phyloP scores from a whole-genome alignment of 2,888 invertebrate genomes.

The Plebejus anna region DNA sequence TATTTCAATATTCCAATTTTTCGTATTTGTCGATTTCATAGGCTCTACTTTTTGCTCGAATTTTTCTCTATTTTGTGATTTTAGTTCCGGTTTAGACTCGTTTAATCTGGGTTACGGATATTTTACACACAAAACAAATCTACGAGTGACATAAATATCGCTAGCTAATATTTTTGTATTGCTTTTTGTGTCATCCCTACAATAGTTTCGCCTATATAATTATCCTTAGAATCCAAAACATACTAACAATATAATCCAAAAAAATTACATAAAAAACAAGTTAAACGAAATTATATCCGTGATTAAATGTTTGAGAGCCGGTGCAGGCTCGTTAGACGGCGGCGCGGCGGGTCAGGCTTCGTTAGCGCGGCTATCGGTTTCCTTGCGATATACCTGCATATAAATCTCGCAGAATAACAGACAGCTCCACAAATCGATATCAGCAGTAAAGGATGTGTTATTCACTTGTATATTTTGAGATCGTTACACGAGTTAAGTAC shows the following conservation, averaged over 20 bases:
- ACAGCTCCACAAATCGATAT: constrained; percentile 12
- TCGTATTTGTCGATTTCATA: not conserved
- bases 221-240: too few relatives aligned
- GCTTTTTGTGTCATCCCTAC: too few relatives aligned
- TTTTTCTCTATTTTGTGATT: constrained; percentile 3
- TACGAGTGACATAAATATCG: not conserved
- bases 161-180: not conserved
- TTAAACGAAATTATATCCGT: constrained; percentile 18
- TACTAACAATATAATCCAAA: not conserved
- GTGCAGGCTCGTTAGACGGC: constrained; percentile 51
- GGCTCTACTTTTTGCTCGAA: not conserved
- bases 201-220: too few relatives aligned
- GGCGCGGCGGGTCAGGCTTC: constrained; percentile 52
- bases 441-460: not conserved
- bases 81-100: not conserved
- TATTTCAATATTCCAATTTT: constrained; percentile 8
- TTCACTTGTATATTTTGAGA: not conserved
- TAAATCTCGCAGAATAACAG: constrained; percentile 16
- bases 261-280: not conserved
- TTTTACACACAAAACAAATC: not conserved
- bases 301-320: constrained; percentile 36
- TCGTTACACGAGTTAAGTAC: too few relatives aligned
- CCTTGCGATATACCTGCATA: constrained; percentile 25
- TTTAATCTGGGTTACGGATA: not conserved
- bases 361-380: constrained; percentile 48